Base-by-base conservation (phyloP, 2,888 invertebrate genomes). In the Scaptomyza parva region DNA sequence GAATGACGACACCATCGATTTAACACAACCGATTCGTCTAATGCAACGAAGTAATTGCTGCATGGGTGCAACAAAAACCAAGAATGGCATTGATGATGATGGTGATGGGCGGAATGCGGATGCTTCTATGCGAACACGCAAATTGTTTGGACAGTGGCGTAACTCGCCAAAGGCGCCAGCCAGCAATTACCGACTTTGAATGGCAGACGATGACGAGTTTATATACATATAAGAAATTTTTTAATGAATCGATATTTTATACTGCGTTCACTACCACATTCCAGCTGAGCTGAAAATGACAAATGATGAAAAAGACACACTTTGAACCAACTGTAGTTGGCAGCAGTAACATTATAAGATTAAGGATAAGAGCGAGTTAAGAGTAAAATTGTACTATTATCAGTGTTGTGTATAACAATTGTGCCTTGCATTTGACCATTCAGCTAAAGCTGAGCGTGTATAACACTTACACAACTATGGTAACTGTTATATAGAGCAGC, bases 1-100 rank as follows among this genome's bases (percentile, higher is more conserved):
- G 85, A 91, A 93, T 80, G 90, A 89, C 57, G 92, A 92, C 70
- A 91, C 89, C 17, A 91, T 92, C 51, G 90, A 91, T 68, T 81
- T 92, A 62, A 91, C 91, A 14, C 86, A 86, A 71, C 87, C 91
- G 60, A 89, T 91, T 50, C 88, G 89, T 14, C 76, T 92, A 40
- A 88, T 88, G 50, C 88, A 91, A 18, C 89, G 78, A 52, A 87
- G 89, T 58, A 82, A 87, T 44, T 91, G 91, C 67, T 91, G 91
- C 65, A 78, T 77, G 3, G 89, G 89, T 1, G 30, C 52, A 4
- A 55, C 20, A 14, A 67, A 57, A 8, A 1, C 39, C 48, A 12
- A 43, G 37, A 59, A 73, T 54, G 60, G 52, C 8, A 77, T 80
- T 48, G 76, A 73, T 2, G 77, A 80, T 60, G 84, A 82, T 57